Conservation (phyloP, 2,113 vertebrate species). For the Dicrurus megarhynchus region DNA sequence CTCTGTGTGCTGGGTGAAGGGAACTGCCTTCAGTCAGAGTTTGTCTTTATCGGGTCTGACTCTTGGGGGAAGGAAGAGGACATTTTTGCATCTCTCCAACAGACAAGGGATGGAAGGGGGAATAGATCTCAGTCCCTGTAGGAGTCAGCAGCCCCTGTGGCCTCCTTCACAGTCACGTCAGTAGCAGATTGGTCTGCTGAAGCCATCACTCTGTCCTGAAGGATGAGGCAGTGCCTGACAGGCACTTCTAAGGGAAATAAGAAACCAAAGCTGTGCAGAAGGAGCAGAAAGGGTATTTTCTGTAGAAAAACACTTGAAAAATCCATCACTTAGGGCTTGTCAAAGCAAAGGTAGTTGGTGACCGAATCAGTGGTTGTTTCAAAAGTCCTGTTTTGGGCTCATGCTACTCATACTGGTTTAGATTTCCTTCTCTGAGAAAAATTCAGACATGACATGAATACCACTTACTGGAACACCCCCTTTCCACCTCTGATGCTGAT, state of each 20-base stretch:
- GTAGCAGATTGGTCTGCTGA: not conserved
- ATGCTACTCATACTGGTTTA: not conserved
- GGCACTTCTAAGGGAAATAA: not conserved
- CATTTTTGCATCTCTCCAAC: not conserved
- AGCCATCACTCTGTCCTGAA: not conserved
- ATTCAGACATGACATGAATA: accelerated
- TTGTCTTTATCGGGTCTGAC: not conserved
- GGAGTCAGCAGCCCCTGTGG: not conserved
- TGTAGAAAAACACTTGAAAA: not conserved
- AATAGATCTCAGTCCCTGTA: not conserved
- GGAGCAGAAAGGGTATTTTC: not conserved
- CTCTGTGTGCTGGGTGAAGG: not conserved
- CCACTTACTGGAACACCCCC: not conserved
- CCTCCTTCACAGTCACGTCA: not conserved
- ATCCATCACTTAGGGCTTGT: not conserved
- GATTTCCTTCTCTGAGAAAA: not conserved
- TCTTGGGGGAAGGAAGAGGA: not conserved
- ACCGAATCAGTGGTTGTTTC: not conserved
- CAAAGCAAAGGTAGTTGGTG: not conserved
- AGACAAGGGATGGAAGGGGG: not conserved
- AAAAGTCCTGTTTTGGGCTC: not conserved
- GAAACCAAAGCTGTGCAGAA: not conserved
- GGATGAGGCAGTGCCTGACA: not conserved
- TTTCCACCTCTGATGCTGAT: not conserved
- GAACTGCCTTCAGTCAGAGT: not conserved